Conservation (phyloP, 2,797 vertebrate genomes). For the Pantherophis alleghaniensis region DNA sequence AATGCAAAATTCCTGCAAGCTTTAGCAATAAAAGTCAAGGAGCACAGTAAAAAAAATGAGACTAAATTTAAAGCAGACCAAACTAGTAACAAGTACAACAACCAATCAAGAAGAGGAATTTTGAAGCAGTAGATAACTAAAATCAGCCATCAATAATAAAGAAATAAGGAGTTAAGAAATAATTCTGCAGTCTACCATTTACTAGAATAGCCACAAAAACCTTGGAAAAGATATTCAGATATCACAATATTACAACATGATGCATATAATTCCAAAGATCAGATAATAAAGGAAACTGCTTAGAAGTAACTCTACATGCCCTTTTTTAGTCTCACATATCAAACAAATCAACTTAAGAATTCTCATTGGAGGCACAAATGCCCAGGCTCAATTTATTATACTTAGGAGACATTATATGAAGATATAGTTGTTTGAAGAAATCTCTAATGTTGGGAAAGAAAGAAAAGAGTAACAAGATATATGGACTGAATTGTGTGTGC, state of each 20-base stretch:
- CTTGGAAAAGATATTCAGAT: background rate
- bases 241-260: background rate
- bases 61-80: background rate
- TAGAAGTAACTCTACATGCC: no score
- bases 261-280: no score
- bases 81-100: background rate
- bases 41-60: background rate
- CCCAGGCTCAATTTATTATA: background rate
- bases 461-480: background rate
- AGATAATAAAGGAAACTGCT: no score
- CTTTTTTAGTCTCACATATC: background rate
- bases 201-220: background rate
- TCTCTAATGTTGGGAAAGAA: background rate
- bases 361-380: background rate
- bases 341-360: background rate
- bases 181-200: background rate
- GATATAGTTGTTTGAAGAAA: background rate
- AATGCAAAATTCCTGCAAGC: background rate
- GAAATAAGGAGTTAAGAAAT: background rate
- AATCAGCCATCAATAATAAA: background rate
- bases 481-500: background rate
- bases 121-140: background rate
- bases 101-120: background rate
- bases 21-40: background rate
- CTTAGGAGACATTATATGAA: background rate